These are phyloP conservation scores for Plectrocnemia conspersa DNA, from an alignment of 1,140 invertebrate species.

Conservation along the genomic window DNA sequence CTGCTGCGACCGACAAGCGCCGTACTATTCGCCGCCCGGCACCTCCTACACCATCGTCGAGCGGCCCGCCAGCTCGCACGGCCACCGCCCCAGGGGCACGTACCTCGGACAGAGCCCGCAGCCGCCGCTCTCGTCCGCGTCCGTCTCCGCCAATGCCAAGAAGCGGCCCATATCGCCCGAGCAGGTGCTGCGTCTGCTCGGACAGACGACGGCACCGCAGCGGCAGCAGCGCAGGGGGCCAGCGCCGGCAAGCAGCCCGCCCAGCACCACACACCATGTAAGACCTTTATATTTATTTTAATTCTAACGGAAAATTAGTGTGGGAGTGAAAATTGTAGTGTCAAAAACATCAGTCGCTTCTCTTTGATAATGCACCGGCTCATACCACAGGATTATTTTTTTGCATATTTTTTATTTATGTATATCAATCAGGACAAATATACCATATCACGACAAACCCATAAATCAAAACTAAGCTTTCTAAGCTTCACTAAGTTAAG, in stretches of 20 bases:
- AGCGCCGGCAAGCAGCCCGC: constrained; percentile 72
- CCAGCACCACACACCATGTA: constrained; percentile 63
- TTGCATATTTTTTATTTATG: too few relatives aligned
- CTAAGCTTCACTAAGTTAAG: too few relatives aligned
- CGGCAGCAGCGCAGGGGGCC: constrained; percentile 43
- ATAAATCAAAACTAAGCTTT: too few relatives aligned
- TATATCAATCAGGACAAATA: too few relatives aligned
- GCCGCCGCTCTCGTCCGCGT: constrained; percentile 34
- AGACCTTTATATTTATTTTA: constrained; percentile 33
- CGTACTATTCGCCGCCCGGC: constrained; percentile 64
- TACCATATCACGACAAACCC: too few relatives aligned
- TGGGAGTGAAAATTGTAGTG: too few relatives aligned
- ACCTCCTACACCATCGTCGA: constrained; percentile 83
- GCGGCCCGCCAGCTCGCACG: constrained; percentile 68
- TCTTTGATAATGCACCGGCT: too few relatives aligned
- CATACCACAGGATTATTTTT: too few relatives aligned
- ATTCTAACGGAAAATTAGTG: too few relatives aligned
- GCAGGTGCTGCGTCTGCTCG: constrained; percentile 66
- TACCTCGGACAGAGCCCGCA: constrained; percentile 55
- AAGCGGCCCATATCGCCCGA: constrained; percentile 71
- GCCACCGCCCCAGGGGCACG: constrained; percentile 58
- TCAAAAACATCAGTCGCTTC: too few relatives aligned
- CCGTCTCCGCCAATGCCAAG: constrained; percentile 47
- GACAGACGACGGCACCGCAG: constrained; percentile 48
- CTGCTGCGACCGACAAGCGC: constrained; percentile 46